phyloP scores from a whole-genome alignment of 2,797 vertebrate species.

The Halcyon leucocephala region DNA sequence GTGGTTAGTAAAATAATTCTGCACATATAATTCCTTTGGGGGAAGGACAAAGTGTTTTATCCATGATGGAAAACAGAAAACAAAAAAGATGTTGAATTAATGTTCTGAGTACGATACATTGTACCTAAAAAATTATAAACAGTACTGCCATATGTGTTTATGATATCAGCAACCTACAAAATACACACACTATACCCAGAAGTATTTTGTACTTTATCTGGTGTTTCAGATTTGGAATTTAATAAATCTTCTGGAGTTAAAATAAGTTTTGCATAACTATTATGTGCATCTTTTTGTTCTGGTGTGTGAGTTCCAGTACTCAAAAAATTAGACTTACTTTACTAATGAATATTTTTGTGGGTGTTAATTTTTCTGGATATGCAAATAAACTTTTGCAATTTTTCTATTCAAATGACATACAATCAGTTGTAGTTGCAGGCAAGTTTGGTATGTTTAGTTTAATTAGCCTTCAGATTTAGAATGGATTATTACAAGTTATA shows the following conservation, averaged over 20 bases:
- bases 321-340: background rate
- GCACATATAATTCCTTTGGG: background rate
- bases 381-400: background rate
- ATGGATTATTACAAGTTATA: background rate
- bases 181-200: background rate
- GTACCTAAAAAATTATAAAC: background rate
- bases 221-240: background rate
- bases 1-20: background rate
- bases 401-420: constrained; percentile 12
- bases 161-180: background rate
- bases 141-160: rapidly evolving
- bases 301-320: background rate
- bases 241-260: background rate
- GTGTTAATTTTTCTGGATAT: background rate
- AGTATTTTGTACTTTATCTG: background rate
- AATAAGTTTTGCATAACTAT: background rate
- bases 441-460: background rate
- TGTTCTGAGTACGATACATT: background rate
- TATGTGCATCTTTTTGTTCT: background rate
- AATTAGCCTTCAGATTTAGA: constrained; percentile 27
- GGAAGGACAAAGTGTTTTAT: background rate
- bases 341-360: background rate
- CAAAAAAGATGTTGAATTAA: background rate
- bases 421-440: background rate
- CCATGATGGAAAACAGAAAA: background rate